These are phyloP conservation scores for Antedon bifida DNA, from an alignment of 35 echinoderm and acorn worm genomes.

Conservation along the genomic window DNA sequence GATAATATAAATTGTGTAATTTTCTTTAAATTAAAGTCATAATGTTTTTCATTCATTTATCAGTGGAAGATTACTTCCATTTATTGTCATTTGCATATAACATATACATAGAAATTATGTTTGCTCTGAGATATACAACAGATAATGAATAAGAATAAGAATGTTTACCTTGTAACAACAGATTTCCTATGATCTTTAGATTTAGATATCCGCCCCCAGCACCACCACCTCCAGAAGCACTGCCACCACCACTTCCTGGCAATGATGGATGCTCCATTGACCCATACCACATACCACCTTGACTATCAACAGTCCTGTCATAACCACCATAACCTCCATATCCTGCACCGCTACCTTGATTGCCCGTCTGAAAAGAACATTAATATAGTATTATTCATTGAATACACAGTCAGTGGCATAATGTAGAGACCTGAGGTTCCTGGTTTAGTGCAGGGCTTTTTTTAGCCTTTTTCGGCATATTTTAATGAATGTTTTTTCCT, in stretches of 20 bases:
- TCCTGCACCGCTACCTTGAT: constrained; percentile 51
- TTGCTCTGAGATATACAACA: too few relatives aligned
- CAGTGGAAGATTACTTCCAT: too few relatives aligned
- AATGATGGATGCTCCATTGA: constrained; percentile 19
- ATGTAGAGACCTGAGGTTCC: background rate
- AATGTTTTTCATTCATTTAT: background rate
- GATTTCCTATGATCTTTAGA: constrained; percentile 34
- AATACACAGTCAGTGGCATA: too few relatives aligned
- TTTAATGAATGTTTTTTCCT: too few relatives aligned
- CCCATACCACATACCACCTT: constrained; percentile 49
- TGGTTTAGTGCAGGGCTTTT: background rate
- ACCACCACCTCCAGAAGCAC: constrained; percentile 41
- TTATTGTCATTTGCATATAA: too few relatives aligned
- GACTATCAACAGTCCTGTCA: background rate
- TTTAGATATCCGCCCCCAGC: constrained; percentile 50
- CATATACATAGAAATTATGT: too few relatives aligned
- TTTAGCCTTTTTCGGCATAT: too few relatives aligned
- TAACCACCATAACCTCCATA: constrained; percentile 66
- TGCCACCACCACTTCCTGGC: constrained; percentile 52
- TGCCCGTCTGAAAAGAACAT: background rate
- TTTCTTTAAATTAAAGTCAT: background rate
- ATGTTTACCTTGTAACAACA: constrained; percentile 58
- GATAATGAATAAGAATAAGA: background rate
- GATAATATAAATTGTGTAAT: background rate
- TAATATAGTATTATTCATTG: too few relatives aligned